Conservation (phyloP, 2,113 vertebrate species). For the Platycercus adscitus region DNA sequence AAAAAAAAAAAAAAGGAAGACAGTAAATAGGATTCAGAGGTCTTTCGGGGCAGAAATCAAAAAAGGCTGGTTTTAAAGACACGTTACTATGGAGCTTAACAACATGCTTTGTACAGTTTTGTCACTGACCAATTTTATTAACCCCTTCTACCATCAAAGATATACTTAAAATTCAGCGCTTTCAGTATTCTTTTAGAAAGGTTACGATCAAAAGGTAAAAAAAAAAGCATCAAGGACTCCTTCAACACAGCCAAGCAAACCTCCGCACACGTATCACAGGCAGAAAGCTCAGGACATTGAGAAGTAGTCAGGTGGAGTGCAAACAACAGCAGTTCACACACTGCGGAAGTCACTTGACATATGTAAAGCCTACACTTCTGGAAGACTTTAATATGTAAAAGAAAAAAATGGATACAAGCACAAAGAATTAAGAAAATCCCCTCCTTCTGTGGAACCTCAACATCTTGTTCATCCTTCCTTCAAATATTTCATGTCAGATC, state of each 20-base stretch:
- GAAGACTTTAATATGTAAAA: background rate
- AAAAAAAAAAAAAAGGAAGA: constrained; percentile 48
- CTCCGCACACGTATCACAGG: background rate
- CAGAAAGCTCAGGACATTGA: background rate
- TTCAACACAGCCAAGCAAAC: background rate
- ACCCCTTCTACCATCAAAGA: background rate
- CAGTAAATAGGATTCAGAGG: constrained; percentile 53
- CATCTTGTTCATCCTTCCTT: background rate
- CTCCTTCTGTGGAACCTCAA: background rate
- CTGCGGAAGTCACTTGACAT: background rate
- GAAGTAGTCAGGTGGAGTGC: background rate
- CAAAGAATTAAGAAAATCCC: background rate
- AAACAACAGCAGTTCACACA: background rate
- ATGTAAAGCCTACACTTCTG: background rate
- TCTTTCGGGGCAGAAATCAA: background rate
- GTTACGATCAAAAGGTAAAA: background rate
- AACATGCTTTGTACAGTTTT: background rate
- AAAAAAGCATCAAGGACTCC: background rate
- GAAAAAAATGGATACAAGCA: background rate
- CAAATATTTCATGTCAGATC: background rate
- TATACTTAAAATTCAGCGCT: background rate
- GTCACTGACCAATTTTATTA: background rate
- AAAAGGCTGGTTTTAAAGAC: constrained; percentile 18
- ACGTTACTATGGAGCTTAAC: background rate
- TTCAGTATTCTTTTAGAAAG: background rate